Evolutionary conservation across 2,888 invertebrate species (phyloP), one percentile per base, ranked within the genome.

Genomic region (Acanthococcus lagerstroemiae): DNA sequence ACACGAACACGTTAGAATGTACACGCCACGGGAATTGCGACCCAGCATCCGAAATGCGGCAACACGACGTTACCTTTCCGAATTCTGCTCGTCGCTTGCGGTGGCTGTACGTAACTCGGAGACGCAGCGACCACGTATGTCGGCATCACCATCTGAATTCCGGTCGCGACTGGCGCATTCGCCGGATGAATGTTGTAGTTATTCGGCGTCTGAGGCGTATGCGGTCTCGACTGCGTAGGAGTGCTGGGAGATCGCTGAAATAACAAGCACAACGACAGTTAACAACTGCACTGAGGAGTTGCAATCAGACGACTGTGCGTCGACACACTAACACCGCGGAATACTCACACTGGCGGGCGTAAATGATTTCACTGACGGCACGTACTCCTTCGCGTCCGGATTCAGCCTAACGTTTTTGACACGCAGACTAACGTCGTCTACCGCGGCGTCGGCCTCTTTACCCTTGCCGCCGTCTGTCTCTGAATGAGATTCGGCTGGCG

Each of bases 361-460:
- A 77, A 93, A 93, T 3, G 88, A 84, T 74, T 92, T 92, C 65
- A 90, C 87, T 70, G 86, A 84, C n/a, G 93, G 92, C 81, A 91
- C 93, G 76, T 84, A 78, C 77, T 92, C 90, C 78, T 90, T 92
- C 54, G 91, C 90, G 76, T 90, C 88, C 60, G 91, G 91, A 80
- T 90, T 90, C 71, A 91, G 80, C 1, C 83, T 88, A 19, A 87
- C 88, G 74, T 86, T 88, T 76, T 87, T 87, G 69, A 86, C 78
- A 50, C 83, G 80, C 69, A 80, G 81, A 48, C 80, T 78, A 68
- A 80, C 78, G 73, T 83, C 83, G 55, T 83, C 83, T 24, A 81
- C 74, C 24, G 74, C 73, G 12, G 74, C 67, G 4, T 63, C 63
- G 7, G 21, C 30, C 7, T 63, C 63, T 24, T 63, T 63, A 15